Conservation (phyloP, 2,888 invertebrate species). For the Molanna angustata region DNA sequence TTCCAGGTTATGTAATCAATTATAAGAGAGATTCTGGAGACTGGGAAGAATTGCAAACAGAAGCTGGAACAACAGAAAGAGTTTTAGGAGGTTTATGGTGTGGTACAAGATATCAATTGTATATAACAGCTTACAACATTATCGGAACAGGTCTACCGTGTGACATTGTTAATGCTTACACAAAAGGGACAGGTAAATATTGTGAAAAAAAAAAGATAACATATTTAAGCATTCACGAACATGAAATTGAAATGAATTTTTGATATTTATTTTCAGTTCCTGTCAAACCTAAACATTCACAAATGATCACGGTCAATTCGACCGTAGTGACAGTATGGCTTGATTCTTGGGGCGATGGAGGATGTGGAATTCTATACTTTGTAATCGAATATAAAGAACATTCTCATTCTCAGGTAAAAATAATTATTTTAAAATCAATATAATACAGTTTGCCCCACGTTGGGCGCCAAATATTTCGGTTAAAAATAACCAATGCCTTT, state of each 20-base stretch:
- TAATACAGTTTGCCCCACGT: too few species aligned
- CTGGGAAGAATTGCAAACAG: constrained; percentile 87
- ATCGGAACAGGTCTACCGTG: constrained; percentile 88
- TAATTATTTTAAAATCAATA: constrained; percentile 8
- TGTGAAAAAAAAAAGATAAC: too few species aligned
- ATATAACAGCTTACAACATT: constrained; percentile 86
- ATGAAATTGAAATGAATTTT: not conserved
- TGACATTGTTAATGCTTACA: constrained; percentile 81
- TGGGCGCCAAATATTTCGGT: too few species aligned
- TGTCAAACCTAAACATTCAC: constrained; percentile 74
- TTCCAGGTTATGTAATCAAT: constrained; percentile 79
- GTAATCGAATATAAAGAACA: constrained; percentile 75
- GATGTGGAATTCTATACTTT: constrained; percentile 83
- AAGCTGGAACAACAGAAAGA: constrained; percentile 76
- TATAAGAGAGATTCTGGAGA: constrained; percentile 88
- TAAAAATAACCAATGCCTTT: too few species aligned
- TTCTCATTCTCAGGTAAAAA: constrained; percentile 53
- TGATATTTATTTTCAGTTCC: too few species aligned
- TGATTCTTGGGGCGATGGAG: constrained; percentile 86
- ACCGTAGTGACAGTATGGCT: constrained; percentile 84
- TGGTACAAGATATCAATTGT: constrained; percentile 83
- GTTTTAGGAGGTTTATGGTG: constrained; percentile 82
- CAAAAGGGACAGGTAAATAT: constrained; percentile 75
- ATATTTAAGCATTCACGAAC: too few species aligned
- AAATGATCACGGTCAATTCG: constrained; percentile 80